These are phyloP conservation scores for Siderastrea siderea DNA, from an alignment of 92 coral and sea anemone species.

Conservation along the genomic window DNA sequence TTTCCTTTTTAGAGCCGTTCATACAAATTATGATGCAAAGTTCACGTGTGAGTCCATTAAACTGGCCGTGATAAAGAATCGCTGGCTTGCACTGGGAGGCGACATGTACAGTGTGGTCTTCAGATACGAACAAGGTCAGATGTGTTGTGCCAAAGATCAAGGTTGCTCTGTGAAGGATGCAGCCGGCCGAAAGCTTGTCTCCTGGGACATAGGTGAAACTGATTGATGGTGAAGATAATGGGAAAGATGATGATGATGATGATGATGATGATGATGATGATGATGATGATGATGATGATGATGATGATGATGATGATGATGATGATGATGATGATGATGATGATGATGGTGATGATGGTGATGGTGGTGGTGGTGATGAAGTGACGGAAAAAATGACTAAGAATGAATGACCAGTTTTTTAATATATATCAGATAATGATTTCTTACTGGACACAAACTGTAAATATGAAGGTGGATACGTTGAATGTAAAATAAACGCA, in stretches of 20 bases:
- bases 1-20: conserved; percentile 74
- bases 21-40: conserved; percentile 90
- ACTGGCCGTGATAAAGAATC: conserved; percentile 96
- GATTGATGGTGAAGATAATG: not conserved
- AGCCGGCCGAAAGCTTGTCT: not conserved
- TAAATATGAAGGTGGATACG: no score
- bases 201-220: conserved; percentile 2
- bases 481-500: no score
- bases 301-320: no score
- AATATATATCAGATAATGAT: no score
- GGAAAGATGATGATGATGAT: not conserved
- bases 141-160: not conserved
- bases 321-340: conserved; percentile 9
- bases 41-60: conserved; percentile 97
- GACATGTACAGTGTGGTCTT: conserved; percentile 98
- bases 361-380: no score
- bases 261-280: not conserved
- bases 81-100: conserved; percentile 96
- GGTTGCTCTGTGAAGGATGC: not conserved
- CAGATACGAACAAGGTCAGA: conserved; percentile 64
- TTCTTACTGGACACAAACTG: no score
- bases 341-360: not conserved
- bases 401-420: no score
- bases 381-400: no score
- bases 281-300: not conserved